Percentiles rank a stretch among this genome's conserved stretches.
Conservation (phyloP, 1,140 invertebrate species). For the Vollenhovia emeryi region DNA sequence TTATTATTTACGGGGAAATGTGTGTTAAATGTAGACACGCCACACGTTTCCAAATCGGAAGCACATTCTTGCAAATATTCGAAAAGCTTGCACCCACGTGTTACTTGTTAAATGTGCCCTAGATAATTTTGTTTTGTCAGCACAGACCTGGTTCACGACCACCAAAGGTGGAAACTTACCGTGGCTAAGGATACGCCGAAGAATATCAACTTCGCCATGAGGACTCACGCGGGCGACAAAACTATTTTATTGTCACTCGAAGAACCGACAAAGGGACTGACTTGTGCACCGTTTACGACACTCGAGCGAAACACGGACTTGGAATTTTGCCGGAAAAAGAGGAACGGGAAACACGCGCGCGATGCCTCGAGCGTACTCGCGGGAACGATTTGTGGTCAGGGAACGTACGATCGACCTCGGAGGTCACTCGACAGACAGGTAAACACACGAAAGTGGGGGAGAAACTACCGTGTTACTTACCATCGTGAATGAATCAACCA, state of each 20-base stretch:
- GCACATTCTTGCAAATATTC: not conserved
- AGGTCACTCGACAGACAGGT: not conserved
- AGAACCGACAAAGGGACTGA: slow-evolving; percentile 16
- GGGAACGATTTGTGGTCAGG: slow-evolving; percentile 40
- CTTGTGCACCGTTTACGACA: not conserved
- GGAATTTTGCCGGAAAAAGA: not conserved
- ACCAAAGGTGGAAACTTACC: not conserved
- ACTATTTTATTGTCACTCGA: not conserved
- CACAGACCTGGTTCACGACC: slow-evolving; percentile 2
- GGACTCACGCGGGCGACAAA: not conserved
- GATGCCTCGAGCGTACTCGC: slow-evolving; percentile 1
- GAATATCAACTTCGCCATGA: not conserved
- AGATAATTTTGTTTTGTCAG: not conserved
- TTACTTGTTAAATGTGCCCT: not conserved
- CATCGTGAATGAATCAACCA: slow-evolving; percentile 53
- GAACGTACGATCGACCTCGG: not conserved
- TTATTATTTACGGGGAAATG: not conserved
- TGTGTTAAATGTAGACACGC: not conserved
- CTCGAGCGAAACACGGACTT: not conserved
- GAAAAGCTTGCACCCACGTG: not conserved
- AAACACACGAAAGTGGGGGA: not conserved
- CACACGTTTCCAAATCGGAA: not conserved
- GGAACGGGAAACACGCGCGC: slow-evolving; percentile 10
- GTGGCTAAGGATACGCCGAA: not conserved
- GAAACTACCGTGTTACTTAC: slow-evolving; percentile 57